These are phyloP conservation scores for Dasyurus viverrinus DNA, from an alignment of 2,113 vertebrate genomes.

Conservation along the genomic window DNA sequence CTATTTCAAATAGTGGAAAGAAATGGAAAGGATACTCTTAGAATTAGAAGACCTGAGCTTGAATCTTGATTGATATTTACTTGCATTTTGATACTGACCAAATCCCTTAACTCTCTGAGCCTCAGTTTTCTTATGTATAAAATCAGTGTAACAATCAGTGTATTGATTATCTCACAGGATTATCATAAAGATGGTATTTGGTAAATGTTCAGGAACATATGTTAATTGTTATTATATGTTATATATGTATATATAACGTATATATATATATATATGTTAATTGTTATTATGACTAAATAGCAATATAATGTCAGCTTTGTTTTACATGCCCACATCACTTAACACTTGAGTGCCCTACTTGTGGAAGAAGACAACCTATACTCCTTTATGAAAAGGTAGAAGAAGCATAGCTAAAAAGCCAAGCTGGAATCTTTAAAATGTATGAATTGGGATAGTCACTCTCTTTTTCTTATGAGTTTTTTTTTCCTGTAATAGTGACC, in stretches of 20 bases:
- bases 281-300: not conserved
- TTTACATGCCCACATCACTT: not conserved
- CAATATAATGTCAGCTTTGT: not conserved
- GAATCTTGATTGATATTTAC: not conserved
- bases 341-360: not conserved
- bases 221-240: not conserved
- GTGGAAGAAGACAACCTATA: not conserved
- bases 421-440: no score
- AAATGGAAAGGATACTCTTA: not conserved
- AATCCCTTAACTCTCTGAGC: not conserved
- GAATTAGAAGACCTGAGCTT: not conserved
- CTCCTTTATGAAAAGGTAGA: rapidly evolving
- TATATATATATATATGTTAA: not conserved
- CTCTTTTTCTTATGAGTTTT: no score
- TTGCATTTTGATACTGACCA: not conserved
- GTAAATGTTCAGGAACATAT: not conserved
- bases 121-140: not conserved
- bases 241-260: no score
- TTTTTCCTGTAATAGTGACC: no score
- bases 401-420: not conserved
- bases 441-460: no score
- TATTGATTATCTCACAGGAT: not conserved
- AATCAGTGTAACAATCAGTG: not conserved
- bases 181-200: not conserved
- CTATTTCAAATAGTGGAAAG: not conserved